Evolutionary conservation across 2,113 vertebrate species (phyloP).

Genomic region (Cairina moschata): DNA sequence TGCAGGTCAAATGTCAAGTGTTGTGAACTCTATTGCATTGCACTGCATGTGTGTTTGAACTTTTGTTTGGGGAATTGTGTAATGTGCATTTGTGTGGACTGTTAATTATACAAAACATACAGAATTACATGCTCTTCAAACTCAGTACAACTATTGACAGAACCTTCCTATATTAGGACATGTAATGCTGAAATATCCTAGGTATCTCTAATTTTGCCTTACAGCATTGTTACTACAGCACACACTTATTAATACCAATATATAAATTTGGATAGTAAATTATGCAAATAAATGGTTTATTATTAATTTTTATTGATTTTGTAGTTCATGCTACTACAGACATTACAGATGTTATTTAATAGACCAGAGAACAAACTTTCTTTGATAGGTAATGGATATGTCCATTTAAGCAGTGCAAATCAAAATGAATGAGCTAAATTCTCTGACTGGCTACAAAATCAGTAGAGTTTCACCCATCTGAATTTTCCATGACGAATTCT

Average conservation of each 20-base stretch:
- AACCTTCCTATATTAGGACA: background rate
- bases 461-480: background rate
- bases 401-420: background rate
- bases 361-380: background rate
- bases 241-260: background rate
- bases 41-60: background rate
- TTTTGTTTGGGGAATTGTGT: background rate
- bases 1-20: background rate
- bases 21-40: background rate
- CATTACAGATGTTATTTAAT: background rate
- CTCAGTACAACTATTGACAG: background rate
- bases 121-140: background rate
- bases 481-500: background rate
- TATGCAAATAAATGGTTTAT: background rate
- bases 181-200: background rate
- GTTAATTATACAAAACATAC: background rate
- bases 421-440: background rate
- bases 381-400: background rate
- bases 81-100: background rate
- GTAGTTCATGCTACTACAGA: background rate
- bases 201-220: background rate
- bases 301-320: background rate
- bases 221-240: background rate
- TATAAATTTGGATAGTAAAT: background rate
- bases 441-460: background rate